phyloP scores from a whole-genome alignment of 2,888 invertebrate species.

The Mylabris sibirica region DNA sequence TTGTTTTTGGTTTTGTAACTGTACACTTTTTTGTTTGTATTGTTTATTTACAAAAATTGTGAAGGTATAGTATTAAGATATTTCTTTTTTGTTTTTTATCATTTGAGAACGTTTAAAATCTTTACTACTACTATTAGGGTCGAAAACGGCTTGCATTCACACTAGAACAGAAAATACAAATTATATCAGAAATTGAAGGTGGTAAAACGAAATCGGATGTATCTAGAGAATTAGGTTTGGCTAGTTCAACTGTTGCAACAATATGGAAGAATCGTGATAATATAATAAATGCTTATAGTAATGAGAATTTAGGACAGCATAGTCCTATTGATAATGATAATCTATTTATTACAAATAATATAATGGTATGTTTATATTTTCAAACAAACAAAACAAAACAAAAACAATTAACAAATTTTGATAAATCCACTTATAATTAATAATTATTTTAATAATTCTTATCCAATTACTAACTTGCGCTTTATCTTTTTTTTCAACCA shows the following conservation, averaged over 20 bases:
- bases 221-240: constrained; percentile 65
- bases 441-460: not conserved
- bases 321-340: constrained; percentile 37
- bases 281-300: constrained; percentile 58
- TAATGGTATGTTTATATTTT: constrained; percentile 43
- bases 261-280: constrained; percentile 68
- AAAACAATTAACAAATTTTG: not conserved
- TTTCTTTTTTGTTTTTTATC: constrained; percentile 22
- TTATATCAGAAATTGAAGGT: constrained; percentile 67
- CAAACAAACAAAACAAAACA: constrained; percentile 6
- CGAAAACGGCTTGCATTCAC: constrained; percentile 69
- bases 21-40: not conserved
- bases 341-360: constrained; percentile 39
- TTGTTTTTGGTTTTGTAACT: constrained; percentile 19
- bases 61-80: constrained; percentile 45
- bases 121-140: constrained; percentile 58
- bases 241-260: constrained; percentile 66
- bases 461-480: constrained; percentile 8
- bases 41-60: constrained; percentile 28
- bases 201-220: constrained; percentile 68
- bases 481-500: not conserved
- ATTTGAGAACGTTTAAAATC: not conserved
- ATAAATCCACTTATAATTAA: not conserved
- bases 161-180: constrained; percentile 69
- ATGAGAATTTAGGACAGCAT: constrained; percentile 41